These are phyloP conservation scores for Philotrypesis tridentata DNA, from an alignment of 1,140 invertebrate species.

Conservation along the genomic window DNA sequence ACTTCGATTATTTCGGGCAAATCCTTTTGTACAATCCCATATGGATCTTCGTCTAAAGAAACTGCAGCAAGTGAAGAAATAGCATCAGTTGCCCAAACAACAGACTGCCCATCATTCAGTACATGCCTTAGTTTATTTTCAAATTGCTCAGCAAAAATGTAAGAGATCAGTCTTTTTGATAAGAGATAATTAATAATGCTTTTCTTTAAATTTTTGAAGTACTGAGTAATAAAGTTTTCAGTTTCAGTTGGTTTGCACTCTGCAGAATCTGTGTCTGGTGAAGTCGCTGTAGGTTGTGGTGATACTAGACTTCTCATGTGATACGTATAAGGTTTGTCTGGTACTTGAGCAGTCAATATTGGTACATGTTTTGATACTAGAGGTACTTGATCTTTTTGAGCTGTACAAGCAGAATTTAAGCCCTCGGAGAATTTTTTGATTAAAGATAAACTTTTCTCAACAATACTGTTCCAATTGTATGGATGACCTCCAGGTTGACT, in stretches of 20 bases:
- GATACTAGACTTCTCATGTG: constrained; percentile 65
- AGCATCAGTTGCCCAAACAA: constrained; percentile 82
- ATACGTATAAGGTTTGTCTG: constrained; percentile 58
- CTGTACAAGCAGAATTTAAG: constrained; percentile 72
- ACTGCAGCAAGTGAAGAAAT: constrained; percentile 79
- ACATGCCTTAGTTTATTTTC: constrained; percentile 79
- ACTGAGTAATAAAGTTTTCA: constrained; percentile 60
- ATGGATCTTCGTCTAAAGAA: constrained; percentile 84
- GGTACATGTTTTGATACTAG: background rate
- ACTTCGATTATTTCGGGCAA: constrained; percentile 79
- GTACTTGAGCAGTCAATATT: constrained; percentile 5
- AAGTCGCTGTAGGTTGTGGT: background rate
- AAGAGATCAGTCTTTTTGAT: constrained; percentile 78
- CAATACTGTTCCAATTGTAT: constrained; percentile 84
- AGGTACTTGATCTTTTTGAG: constrained; percentile 52
- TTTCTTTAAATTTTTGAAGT: constrained; percentile 60
- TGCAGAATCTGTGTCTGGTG: background rate
- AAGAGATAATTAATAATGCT: constrained; percentile 63
- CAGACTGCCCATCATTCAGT: constrained; percentile 78
- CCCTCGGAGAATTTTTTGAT: constrained; percentile 78
- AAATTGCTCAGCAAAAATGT: constrained; percentile 81
- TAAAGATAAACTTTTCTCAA: constrained; percentile 76
- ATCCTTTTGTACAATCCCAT: constrained; percentile 87
- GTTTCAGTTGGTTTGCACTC: constrained; percentile 42
- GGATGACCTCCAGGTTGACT: constrained; percentile 86